phyloP scores from a whole-genome alignment of 2,888 invertebrate species.

The Meiosimyza decipiens region DNA sequence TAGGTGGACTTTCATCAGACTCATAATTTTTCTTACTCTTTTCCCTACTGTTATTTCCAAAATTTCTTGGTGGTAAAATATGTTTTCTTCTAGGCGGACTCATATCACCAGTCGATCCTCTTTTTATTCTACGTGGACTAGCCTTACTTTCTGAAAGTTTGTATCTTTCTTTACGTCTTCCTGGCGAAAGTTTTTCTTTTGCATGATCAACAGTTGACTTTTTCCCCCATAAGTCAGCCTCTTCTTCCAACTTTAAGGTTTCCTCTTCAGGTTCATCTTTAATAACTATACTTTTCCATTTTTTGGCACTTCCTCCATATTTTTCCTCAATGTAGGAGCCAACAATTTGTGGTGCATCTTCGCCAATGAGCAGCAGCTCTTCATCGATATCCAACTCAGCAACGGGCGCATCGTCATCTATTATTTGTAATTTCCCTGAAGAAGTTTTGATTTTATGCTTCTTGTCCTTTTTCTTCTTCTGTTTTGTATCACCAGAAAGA shows the following conservation, averaged over 20 bases:
- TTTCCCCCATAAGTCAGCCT: conserved; percentile 53
- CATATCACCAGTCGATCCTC: conserved; percentile 18
- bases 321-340: conserved; percentile 85
- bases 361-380: conserved; percentile 78
- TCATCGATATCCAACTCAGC: conserved; percentile 66
- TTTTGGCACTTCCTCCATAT: conserved; percentile 69
- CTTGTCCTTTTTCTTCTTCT: conserved; percentile 77
- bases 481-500: conserved; percentile 73
- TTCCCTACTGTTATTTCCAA: neutral
- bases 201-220: conserved; percentile 42
- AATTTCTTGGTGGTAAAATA: neutral
- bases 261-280: conserved; percentile 48
- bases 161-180: conserved; percentile 9
- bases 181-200: conserved; percentile 47
- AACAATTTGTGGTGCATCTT: conserved; percentile 91
- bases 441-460: conserved; percentile 65
- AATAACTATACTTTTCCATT: conserved; percentile 63
- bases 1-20: conserved; percentile 7
- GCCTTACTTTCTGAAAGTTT: conserved; percentile 1
- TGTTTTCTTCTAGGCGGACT: conserved; percentile 12
- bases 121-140: neutral
- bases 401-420: conserved; percentile 85
- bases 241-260: conserved; percentile 23
- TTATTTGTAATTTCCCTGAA: conserved; percentile 73
- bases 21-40: neutral